A percentile compares a stretch with the other conserved stretches of the same genome.
Evolutionary conservation across 2,797 vertebrate genomes (phyloP).

Genomic region (Staurois parvus): DNA sequence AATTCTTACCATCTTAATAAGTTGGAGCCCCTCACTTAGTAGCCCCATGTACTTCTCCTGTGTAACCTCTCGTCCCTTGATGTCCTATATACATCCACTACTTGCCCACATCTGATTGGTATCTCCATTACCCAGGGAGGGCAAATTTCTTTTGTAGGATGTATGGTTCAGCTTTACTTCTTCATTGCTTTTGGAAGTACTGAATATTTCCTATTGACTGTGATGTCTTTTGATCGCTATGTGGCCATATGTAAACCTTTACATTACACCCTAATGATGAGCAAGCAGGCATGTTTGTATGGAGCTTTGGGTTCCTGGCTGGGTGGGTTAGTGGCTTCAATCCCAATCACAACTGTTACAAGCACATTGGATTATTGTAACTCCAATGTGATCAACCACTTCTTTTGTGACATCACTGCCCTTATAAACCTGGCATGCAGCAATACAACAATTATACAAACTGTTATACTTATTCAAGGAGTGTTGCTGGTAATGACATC

Average conservation of each 20-base stretch:
- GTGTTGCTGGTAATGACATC: conserved; percentile 33
- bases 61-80: conserved; percentile 75
- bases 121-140: conserved; percentile 23
- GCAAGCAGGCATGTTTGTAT: conserved; percentile 64
- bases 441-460: conserved; percentile 15
- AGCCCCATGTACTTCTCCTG: conserved; percentile 76
- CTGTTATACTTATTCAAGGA: conserved; percentile 23
- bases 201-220: conserved; percentile 74
- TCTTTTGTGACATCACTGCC: conserved; percentile 44
- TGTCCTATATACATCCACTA: conserved; percentile 73
- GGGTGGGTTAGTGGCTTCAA: conserved; percentile 25
- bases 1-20: conserved; percentile 70
- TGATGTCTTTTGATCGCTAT: conserved; percentile 73
- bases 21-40: conserved; percentile 60
- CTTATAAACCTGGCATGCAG: conserved; percentile 22
- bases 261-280: conserved; percentile 64
- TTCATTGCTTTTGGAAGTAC: conserved; percentile 73
- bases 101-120: conserved; percentile 69
- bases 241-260: conserved; percentile 71
- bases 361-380: conserved; percentile 16
- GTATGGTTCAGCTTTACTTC: conserved; percentile 75
- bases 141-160: conserved; percentile 72
- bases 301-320: conserved; percentile 25
- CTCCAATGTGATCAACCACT: conserved; percentile 23
- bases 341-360: conserved; percentile 4